phyloP scores from a whole-genome alignment of 2,113 vertebrate species.

The Procavia capensis region DNA sequence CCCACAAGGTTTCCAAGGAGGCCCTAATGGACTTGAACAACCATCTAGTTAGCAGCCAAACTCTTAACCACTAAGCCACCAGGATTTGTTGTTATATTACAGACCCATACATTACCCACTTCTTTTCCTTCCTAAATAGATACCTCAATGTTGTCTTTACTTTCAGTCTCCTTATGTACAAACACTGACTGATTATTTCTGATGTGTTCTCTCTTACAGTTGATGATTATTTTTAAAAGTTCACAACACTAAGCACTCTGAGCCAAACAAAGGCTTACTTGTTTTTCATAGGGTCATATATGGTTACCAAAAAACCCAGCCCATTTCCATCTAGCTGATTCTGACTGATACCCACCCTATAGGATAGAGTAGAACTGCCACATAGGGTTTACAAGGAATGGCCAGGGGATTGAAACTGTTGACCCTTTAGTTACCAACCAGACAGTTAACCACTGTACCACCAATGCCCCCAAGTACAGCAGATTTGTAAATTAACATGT shows the following conservation, averaged over 20 bases:
- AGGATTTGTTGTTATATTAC: not conserved
- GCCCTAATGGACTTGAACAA: too few relatives aligned
- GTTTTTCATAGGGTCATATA: not conserved
- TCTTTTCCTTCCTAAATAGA: not conserved
- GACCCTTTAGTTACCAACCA: too few relatives aligned
- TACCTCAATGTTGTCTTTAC: not conserved
- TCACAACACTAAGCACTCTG: not conserved
- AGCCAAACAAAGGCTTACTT: slow-evolving; percentile 24
- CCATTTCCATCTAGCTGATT: too few relatives aligned
- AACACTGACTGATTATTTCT: slow-evolving; percentile 34
- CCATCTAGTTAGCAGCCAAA: too few relatives aligned
- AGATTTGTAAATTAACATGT: slow-evolving; percentile 13
- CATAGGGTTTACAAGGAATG: too few relatives aligned
- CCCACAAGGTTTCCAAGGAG: too few relatives aligned
- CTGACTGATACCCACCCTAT: too few relatives aligned
- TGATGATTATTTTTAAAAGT: slow-evolving; percentile 27
- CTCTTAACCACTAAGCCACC: too few relatives aligned
- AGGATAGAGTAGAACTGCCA: too few relatives aligned
- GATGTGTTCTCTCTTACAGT: not conserved
- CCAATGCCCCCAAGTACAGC: not conserved
- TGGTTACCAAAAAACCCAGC: not conserved
- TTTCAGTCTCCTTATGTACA: slow-evolving; percentile 42
- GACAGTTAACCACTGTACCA: too few relatives aligned
- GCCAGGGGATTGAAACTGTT: too few relatives aligned
- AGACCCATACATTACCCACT: not conserved